A percentile compares a stretch with the other conserved stretches of the same genome.
Conservation (phyloP, 2,888 invertebrate genomes). For the Notodonta ziczac region DNA sequence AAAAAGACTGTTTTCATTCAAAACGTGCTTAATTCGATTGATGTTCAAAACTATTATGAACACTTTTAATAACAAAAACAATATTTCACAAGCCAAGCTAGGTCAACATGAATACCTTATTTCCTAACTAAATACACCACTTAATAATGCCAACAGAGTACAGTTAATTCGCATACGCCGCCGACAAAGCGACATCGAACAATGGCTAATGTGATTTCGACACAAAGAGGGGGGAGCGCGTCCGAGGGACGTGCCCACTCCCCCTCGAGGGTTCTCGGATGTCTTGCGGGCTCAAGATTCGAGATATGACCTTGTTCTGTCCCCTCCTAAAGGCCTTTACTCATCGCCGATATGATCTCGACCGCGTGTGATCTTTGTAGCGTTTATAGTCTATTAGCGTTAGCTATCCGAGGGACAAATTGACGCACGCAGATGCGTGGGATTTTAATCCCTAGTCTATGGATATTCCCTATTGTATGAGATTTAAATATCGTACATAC, state of each 20-base stretch:
- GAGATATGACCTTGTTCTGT: constrained; percentile 58
- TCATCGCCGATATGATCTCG: constrained; percentile 14
- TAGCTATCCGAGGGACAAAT: not conserved
- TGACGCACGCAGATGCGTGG: too few species aligned
- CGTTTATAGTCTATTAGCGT: not conserved
- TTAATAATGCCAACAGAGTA: constrained; percentile 22
- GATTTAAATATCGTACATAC: too few species aligned
- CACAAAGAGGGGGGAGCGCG: constrained; percentile 48
- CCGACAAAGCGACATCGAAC: constrained; percentile 56
- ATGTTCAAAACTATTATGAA: too few species aligned
- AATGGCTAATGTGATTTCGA: constrained; percentile 67
- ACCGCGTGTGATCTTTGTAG: not conserved
- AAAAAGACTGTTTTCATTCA: too few species aligned
- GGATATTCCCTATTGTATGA: too few species aligned
- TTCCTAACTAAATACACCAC: constrained; percentile 16
- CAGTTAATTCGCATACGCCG: constrained; percentile 44
- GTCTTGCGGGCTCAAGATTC: constrained; percentile 41
- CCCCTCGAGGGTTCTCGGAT: constrained; percentile 31
- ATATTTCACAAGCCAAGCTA: not conserved
- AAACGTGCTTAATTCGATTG: too few species aligned
- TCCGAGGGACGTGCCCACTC: constrained; percentile 33
- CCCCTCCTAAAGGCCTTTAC: constrained; percentile 29
- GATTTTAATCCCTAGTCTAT: too few species aligned
- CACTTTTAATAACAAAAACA: too few species aligned
- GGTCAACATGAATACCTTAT: not conserved